A percentile compares a stretch with the other conserved stretches of the same genome.
Evolutionary conservation across 2,797 vertebrate species (phyloP).

Genomic region (Phalanger gymnotis): DNA sequence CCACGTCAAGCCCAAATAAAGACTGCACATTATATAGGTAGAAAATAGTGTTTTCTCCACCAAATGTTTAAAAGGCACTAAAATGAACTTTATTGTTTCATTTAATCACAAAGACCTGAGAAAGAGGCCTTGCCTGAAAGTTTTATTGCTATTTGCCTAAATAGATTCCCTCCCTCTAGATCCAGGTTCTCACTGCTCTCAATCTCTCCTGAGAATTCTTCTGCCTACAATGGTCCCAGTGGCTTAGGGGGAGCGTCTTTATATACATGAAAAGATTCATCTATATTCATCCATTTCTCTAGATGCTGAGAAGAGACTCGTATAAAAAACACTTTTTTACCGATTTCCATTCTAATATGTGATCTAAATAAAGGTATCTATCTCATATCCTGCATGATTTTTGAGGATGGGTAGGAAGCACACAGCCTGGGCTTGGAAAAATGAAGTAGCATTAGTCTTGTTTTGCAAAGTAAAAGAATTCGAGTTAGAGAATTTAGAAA

Average conservation of each 20-base stretch:
- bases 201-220: neutral
- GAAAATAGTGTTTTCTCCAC: slow-evolving; percentile 7
- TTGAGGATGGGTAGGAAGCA: neutral
- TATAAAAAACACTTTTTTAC: neutral
- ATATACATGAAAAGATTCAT: slow-evolving; percentile 37
- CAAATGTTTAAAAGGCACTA: slow-evolving; percentile 34
- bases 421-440: neutral
- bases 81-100: slow-evolving; percentile 11
- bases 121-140: neutral
- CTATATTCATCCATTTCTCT: slow-evolving; percentile 52
- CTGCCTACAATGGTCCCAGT: neutral
- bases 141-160: neutral
- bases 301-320: slow-evolving; percentile 22
- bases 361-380: neutral
- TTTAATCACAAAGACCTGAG: slow-evolving; percentile 11
- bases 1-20: slow-evolving; percentile 3
- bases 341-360: slow-evolving; percentile 28
- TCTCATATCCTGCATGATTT: neutral
- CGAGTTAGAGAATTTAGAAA: neutral
- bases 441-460: neutral
- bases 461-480: neutral
- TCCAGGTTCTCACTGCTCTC: neutral
- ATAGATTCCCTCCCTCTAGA: neutral
- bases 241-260: slow-evolving; percentile 16
- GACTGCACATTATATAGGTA: neutral